Base-by-base conservation (phyloP, 2,113 vertebrate species). In the Notarius quadriscutis region DNA sequence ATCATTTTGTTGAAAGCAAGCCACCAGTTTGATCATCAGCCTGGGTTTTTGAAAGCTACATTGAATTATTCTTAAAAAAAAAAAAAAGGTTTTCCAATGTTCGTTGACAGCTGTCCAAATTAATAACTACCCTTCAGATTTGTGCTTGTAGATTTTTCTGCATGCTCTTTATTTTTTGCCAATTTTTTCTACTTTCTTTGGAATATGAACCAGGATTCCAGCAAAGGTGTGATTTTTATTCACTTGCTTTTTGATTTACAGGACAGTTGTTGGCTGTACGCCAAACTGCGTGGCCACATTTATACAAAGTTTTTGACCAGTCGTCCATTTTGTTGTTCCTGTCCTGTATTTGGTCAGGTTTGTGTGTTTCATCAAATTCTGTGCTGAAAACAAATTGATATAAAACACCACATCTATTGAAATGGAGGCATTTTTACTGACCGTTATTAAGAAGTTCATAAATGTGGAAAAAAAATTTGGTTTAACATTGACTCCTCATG, bases 381-480 rank as follows among this genome's bases (percentile, higher is more conserved):
- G 7, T 72, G 69, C 62, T 25, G 22, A 63, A 63, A 63, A 25
- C n/a, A 25, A 20, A 48, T 20, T 10, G 17, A 2, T 22, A 75
- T 22, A n/a, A 78, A 53, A 77, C 5, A n/a, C 5, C 5, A 14
- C 8, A 17, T 57, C 77, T 15, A 6, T 34, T 18, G 25, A 58
- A 34, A 80, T 18, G 7, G 2, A 8, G 11, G 53, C 7, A 10
- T 30, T 58, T 20, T 80, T 51, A n/a, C 25, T 75, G 72, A 18
- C 41, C 20, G 5, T 75, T 51, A 75, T 55, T 5, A 78, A 30
- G 7, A 15, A 17, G 6, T 80, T 58, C 30, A 34, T 6, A 18
- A 7, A 15, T 14, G 1, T 0, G 5, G 18, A 1, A 2, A n/a
- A 3, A 53, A 57, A n/a, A 53, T 0, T 6, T 0, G 15, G 7